Conservation (phyloP, 2,888 invertebrate genomes). For the Lepeophtheirus nordmannii region DNA sequence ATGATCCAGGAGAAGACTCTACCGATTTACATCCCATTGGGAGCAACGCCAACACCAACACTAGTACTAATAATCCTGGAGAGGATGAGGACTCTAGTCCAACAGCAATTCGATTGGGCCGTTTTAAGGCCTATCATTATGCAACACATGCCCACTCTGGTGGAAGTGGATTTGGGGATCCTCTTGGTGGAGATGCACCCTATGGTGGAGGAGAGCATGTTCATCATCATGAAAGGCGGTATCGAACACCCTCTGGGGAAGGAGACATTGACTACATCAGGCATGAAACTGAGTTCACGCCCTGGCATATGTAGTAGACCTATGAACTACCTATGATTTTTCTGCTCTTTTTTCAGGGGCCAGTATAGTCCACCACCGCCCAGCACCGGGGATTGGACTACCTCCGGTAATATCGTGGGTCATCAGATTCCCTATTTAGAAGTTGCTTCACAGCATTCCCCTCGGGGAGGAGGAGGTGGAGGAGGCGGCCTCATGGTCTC, state of each 20-base stretch:
- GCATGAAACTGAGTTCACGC: neutral
- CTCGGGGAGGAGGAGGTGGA: neutral
- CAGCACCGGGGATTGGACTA: neutral
- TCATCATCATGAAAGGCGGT: neutral
- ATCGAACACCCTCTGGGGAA: conserved; percentile 4
- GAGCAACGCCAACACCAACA: neutral
- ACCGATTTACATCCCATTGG: neutral
- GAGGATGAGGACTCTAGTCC: neutral
- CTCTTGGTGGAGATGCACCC: neutral
- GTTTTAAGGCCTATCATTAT: neutral
- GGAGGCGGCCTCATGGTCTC: neutral
- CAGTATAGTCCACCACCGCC: neutral
- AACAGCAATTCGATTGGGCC: neutral
- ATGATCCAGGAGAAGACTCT: neutral
- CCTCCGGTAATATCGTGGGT: neutral
- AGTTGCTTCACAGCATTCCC: neutral
- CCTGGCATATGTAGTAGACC: too few relatives aligned
- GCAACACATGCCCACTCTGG: neutral
- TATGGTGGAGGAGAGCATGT: neutral
- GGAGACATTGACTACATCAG: neutral
- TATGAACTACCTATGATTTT: neutral
- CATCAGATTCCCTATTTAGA: neutral
- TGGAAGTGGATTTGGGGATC: neutral
- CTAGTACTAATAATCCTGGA: too few relatives aligned
- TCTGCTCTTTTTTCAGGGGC: neutral